Evolutionary conservation across 2,888 invertebrate species (phyloP).

Genomic region (Pandemis heparana): DNA sequence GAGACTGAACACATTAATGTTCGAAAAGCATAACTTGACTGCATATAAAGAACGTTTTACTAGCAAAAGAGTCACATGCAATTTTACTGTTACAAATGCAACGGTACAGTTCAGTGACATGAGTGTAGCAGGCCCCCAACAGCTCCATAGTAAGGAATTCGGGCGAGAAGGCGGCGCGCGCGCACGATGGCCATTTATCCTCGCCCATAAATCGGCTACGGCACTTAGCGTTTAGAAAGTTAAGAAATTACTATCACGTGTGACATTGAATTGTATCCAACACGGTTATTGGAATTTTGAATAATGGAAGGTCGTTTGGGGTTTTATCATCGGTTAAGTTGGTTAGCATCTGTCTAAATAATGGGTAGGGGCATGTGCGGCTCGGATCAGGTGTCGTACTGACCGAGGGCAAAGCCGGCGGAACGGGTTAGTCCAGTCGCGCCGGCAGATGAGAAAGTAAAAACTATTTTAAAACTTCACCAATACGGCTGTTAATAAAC

Average conservation of each 20-base stretch:
- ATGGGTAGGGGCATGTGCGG: constrained; percentile 68
- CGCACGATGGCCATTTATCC: constrained; percentile 60
- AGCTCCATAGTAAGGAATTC: constrained; percentile 71
- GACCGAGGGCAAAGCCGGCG: constrained; percentile 75
- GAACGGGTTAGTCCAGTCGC: constrained; percentile 70
- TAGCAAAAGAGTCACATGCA: background rate
- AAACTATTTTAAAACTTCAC: constrained; percentile 58
- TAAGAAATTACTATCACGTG: constrained; percentile 14
- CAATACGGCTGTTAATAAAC: constrained; percentile 46
- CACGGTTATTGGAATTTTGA: constrained; percentile 2
- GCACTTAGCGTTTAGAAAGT: constrained; percentile 47
- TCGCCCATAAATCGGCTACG: constrained; percentile 56
- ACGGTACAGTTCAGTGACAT: constrained; percentile 63
- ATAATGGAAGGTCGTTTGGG: background rate
- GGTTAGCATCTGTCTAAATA: constrained; percentile 70
- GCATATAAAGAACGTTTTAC: background rate
- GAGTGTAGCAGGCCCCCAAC: constrained; percentile 61
- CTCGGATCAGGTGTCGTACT: constrained; percentile 81
- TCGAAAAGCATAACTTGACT: background rate
- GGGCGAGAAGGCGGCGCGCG: constrained; percentile 62
- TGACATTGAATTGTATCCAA: constrained; percentile 28
- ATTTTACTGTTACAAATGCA: background rate
- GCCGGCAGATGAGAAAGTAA: constrained; percentile 64
- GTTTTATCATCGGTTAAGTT: constrained; percentile 31
- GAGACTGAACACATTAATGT: background rate